Base-by-base conservation (phyloP, 2,797 vertebrate genomes). In the Danio aesculapii region DNA sequence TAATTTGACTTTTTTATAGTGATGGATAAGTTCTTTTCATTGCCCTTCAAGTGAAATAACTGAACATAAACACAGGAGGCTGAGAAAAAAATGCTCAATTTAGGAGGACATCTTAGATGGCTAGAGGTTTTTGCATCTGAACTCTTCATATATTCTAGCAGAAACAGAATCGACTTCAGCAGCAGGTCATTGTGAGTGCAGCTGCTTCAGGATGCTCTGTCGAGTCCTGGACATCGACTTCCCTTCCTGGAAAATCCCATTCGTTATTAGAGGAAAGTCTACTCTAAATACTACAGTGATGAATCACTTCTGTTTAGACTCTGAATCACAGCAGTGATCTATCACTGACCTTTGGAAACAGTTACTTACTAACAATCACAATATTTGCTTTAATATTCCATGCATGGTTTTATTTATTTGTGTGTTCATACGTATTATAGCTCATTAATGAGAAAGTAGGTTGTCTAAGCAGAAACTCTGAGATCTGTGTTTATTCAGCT, bases 281-380 rank as follows among this genome's bases (percentile, higher is more conserved):
- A 57, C 11, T 75, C 73, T 50, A 50, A 62, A 75, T 77, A 67
- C 43, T 79, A 62, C 21, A 71, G 55, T 59, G 50, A 66, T 77
- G n/a, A 66, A 46, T 57, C 50, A 53, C 75, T 57, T 30, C 17
- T 58, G 53, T 46, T 72, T 57, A 72, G 61, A 39, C 61, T 63
- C 61, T 43, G n/a, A n/a, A 59, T 50, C 30, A 75, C 58, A 49
- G 74, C 10, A 73, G 49, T 17, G 47, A 67, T 49, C 52, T 41
- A 61, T 14, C n/a, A 53, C 50, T 58, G 59, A 30, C 30, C 30
- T 30, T 1, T 30, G 19, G 11, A 30, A 3, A 21, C 17, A 19
- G 19, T 52, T 39, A 41, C 9, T 52, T 41, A 10, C 39, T 14
- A 53, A 16, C 21, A n/a, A 30, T 53, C 49, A 69, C 21, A 21